A percentile compares a stretch with the other conserved stretches of the same genome.
Evolutionary conservation across 2,797 vertebrate genomes (phyloP).

Genomic region (Phylloscopus collybita): DNA sequence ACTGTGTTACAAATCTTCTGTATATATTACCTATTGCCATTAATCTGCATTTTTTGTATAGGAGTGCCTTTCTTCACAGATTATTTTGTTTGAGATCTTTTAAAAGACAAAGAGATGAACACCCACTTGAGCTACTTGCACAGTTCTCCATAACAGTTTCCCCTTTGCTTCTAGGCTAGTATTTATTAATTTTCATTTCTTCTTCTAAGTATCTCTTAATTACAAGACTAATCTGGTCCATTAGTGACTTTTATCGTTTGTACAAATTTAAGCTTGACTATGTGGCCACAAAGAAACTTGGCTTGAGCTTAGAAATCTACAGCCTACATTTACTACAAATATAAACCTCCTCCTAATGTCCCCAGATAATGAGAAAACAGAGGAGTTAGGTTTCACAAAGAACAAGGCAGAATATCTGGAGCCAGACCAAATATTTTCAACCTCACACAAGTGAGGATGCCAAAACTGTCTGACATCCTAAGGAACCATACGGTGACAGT

Average conservation of each 20-base stretch:
- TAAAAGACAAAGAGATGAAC: not conserved
- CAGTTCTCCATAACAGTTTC: not conserved
- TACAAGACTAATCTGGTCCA: not conserved
- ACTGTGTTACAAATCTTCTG: not conserved
- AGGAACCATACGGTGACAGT: not conserved
- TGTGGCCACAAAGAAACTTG: not conserved
- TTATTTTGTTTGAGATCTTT: not conserved
- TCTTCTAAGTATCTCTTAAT: not conserved
- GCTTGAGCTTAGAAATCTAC: not conserved
- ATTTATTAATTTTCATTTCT: not conserved
- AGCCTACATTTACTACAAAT: not conserved
- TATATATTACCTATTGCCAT: not conserved
- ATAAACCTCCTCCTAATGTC: not conserved
- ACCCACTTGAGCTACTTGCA: not conserved
- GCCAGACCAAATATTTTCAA: not conserved
- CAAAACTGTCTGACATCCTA: slow-evolving; percentile 13
- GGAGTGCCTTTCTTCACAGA: not conserved
- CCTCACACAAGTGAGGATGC: not conserved
- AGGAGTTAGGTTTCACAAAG: not conserved
- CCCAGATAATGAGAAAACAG: not conserved
- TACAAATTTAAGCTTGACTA: not conserved
- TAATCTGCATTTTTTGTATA: not conserved
- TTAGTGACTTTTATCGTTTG: not conserved
- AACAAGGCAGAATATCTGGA: not conserved
- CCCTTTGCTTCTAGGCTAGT: not conserved